Evolutionary conservation across 2,797 vertebrate genomes (phyloP).

Genomic region (Xenopus petersii): DNA sequence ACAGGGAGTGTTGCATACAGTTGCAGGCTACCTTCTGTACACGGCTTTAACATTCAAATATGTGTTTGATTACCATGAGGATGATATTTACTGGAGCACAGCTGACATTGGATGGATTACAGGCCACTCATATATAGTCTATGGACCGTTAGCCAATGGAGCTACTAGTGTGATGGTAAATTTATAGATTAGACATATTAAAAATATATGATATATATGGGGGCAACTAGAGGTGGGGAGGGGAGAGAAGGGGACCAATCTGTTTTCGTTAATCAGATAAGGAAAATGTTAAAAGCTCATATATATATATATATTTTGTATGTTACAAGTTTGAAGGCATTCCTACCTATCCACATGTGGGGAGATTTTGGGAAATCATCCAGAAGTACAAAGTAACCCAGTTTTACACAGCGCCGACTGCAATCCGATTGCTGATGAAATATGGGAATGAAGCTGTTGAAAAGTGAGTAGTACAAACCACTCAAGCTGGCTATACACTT

Average conservation of each 20-base stretch:
- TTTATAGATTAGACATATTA: too few relatives aligned
- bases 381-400: slow-evolving; percentile 64
- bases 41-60: slow-evolving; percentile 62
- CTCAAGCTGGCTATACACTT: too few relatives aligned
- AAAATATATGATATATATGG: too few relatives aligned
- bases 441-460: slow-evolving; percentile 57
- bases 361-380: slow-evolving; percentile 65
- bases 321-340: slow-evolving; percentile 60
- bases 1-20: slow-evolving; percentile 61
- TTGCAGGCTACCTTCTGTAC: slow-evolving; percentile 63
- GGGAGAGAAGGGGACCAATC: too few relatives aligned
- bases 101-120: slow-evolving; percentile 68
- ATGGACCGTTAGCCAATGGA: slow-evolving; percentile 63
- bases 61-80: slow-evolving; percentile 60
- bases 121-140: slow-evolving; percentile 61
- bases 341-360: slow-evolving; percentile 61
- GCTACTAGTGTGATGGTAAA: slow-evolving; percentile 61
- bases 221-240: too few relatives aligned
- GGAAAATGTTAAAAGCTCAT: neutral
- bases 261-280: too few relatives aligned
- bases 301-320: neutral
- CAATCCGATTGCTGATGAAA: slow-evolving; percentile 61
- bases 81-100: slow-evolving; percentile 62
- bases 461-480: slow-evolving; percentile 41
- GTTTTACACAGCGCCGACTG: slow-evolving; percentile 61